These are phyloP conservation scores for Cygnus olor DNA, from an alignment of 2,797 vertebrate genomes.

Conservation along the genomic window DNA sequence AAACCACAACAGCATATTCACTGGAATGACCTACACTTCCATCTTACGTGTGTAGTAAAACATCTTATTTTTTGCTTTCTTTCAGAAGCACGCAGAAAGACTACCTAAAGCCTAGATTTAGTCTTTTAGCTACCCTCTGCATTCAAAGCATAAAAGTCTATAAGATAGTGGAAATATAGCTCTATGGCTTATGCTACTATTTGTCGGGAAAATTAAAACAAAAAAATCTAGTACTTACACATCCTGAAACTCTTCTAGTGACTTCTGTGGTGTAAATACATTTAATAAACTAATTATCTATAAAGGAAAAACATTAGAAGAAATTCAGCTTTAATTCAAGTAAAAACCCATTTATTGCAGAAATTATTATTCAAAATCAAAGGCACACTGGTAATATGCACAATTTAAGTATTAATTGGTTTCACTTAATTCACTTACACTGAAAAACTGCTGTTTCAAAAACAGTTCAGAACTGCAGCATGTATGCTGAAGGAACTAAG, in stretches of 20 bases:
- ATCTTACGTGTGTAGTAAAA: background rate
- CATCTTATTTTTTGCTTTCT: background rate
- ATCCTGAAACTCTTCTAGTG: constrained; percentile 98
- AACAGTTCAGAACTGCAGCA: background rate
- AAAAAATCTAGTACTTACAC: constrained; percentile 86
- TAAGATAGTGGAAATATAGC: background rate
- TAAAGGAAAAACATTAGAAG: constrained; percentile 63
- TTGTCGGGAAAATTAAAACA: constrained; percentile 1
- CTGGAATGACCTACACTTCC: background rate
- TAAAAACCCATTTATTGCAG: background rate
- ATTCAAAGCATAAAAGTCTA: background rate
- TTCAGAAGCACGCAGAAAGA: background rate
- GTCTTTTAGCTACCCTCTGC: background rate
- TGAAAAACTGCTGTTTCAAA: constrained; percentile 25
- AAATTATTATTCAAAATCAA: background rate
- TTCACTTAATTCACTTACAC: background rate
- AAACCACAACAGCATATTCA: background rate
- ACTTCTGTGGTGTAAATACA: constrained; percentile 98
- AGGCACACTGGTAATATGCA: background rate
- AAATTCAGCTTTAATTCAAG: background rate
- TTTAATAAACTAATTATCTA: constrained; percentile 98
- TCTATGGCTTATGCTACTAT: background rate
- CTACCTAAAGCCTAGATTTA: background rate
- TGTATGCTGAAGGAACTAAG: background rate
- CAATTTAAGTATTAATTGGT: background rate